These are phyloP conservation scores for Bovichtus diacanthus DNA, from an alignment of 2,797 vertebrate genomes.

Conservation along the genomic window DNA sequence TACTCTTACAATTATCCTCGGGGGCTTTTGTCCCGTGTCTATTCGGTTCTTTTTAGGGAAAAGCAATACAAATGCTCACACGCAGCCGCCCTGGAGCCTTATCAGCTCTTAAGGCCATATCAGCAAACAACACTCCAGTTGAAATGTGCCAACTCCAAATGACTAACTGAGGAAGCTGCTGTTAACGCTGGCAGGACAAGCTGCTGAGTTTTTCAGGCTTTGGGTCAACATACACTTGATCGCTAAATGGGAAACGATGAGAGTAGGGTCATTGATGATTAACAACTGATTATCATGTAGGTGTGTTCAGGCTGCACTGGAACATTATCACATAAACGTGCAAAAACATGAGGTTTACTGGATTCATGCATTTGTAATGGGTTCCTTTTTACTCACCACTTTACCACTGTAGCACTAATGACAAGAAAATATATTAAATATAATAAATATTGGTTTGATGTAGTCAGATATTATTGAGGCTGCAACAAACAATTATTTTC, in stretches of 20 bases:
- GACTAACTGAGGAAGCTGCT: constrained; percentile 10
- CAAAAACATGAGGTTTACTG: neutral
- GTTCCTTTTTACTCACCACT: neutral
- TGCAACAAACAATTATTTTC: neutral
- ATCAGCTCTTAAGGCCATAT: constrained; percentile 24
- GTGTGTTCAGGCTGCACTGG: neutral
- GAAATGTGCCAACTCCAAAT: constrained; percentile 15
- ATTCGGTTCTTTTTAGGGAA: neutral
- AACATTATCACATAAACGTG: neutral
- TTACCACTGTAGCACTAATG: too few relatives aligned
- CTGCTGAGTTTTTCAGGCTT: constrained; percentile 2
- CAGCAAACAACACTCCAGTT: constrained; percentile 3
- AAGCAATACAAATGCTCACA: neutral
- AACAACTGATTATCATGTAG: constrained; percentile 1
- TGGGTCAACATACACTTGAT: neutral
- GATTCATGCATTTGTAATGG: neutral
- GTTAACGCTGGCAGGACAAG: constrained; percentile 8
- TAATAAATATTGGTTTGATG: neutral
- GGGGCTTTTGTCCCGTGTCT: neutral
- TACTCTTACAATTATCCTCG: neutral
- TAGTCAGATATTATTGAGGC: neutral
- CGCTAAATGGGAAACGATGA: neutral
- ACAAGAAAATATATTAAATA: neutral
- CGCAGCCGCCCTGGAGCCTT: neutral
- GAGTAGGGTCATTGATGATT: constrained; percentile 9